Conservation (phyloP, 2,113 vertebrate species). For the Psettodes erumei region DNA sequence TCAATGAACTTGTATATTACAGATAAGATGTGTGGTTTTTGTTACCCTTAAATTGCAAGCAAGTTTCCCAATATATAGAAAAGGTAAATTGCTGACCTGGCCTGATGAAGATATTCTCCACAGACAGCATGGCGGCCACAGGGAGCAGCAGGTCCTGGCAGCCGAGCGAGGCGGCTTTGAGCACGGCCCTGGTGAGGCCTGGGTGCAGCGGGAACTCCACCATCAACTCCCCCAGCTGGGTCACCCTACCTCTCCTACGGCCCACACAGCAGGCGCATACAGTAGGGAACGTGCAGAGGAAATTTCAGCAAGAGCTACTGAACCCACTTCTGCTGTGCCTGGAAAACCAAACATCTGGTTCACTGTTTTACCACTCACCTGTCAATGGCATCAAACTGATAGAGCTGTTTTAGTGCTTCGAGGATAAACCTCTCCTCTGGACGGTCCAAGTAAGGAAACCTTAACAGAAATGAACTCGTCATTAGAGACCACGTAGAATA, state of each 20-base stretch:
- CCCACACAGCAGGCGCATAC: conserved; percentile 19
- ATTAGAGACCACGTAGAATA: neutral
- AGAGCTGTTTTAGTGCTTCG: conserved; percentile 94
- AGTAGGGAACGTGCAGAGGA: too few species aligned
- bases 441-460: conserved; percentile 94
- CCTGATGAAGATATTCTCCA: conserved; percentile 96
- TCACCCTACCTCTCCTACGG: conserved; percentile 91
- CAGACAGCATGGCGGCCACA: conserved; percentile 95
- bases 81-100: conserved; percentile 83
- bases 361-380: conserved; percentile 81
- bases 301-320: neutral
- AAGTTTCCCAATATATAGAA: neutral
- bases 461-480: conserved; percentile 61
- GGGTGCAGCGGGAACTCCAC: conserved; percentile 95
- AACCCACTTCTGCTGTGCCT: neutral
- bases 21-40: neutral
- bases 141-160: conserved; percentile 93
- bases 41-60: neutral
- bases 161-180: conserved; percentile 90
- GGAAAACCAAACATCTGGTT: neutral
- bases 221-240: conserved; percentile 90
- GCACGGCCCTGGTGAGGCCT: conserved; percentile 89
- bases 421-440: conserved; percentile 96
- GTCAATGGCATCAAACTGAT: conserved; percentile 95
- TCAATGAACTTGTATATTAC: neutral